A percentile compares a stretch with the other conserved stretches of the same genome.
Conservation (phyloP, 2,113 vertebrate species). For the Struthidea cinerea region DNA sequence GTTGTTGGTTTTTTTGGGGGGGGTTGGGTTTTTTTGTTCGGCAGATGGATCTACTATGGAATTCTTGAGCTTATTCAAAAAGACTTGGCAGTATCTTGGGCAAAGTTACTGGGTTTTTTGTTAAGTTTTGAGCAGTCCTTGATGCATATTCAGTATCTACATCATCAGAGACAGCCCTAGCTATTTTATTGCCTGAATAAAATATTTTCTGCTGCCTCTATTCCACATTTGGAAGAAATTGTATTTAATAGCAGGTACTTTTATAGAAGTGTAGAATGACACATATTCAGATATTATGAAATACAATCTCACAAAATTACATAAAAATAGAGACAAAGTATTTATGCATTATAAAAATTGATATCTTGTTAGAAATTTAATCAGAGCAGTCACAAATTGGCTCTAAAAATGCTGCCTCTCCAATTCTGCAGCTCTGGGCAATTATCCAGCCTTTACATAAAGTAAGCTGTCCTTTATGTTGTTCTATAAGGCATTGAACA, state of each 20-base stretch:
- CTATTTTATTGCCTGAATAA: neutral
- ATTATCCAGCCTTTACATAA: neutral
- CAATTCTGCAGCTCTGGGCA: neutral
- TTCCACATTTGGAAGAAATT: neutral
- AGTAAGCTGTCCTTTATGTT: neutral
- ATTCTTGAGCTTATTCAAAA: neutral
- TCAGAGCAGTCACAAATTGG: neutral
- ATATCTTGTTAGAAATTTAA: neutral
- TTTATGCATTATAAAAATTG: neutral
- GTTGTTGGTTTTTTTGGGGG: neutral
- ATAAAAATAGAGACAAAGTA: neutral
- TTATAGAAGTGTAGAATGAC: neutral
- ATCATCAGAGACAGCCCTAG: neutral
- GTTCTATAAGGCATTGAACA: neutral
- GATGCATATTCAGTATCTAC: neutral
- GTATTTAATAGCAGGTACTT: neutral
- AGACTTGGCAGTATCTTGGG: neutral
- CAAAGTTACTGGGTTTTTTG: neutral
- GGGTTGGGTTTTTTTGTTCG: too few species aligned
- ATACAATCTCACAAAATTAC: neutral
- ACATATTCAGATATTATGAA: neutral
- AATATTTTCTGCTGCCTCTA: neutral
- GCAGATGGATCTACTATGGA: neutral
- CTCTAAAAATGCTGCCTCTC: neutral
- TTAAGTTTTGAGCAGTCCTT: neutral